phyloP scores from a whole-genome alignment of 2,888 invertebrate genomes.

The Apamea monoglypha region DNA sequence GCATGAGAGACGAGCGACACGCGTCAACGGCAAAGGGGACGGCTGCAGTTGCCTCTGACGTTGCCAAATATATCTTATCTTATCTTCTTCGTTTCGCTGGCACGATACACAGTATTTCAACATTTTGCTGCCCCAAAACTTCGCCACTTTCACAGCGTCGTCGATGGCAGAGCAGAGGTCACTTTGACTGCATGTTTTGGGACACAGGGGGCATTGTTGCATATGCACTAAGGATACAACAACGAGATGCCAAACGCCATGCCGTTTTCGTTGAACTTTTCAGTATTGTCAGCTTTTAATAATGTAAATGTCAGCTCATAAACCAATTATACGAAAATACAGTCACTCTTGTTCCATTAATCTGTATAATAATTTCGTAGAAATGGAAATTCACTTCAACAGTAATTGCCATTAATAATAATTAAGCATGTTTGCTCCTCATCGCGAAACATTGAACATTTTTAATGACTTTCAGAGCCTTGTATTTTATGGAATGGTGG shows the following conservation, averaged over 20 bases:
- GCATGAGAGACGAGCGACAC: too few relatives aligned
- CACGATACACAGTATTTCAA: neutral
- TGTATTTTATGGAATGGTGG: constrained; percentile 12
- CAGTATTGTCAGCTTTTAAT: neutral
- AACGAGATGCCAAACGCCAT: neutral
- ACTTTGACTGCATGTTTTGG: neutral
- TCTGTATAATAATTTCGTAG: constrained; percentile 18
- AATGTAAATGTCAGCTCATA: constrained; percentile 2
- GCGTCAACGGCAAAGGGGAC: too few relatives aligned
- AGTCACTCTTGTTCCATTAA: neutral
- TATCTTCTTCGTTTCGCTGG: neutral
- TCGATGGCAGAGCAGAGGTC: neutral
- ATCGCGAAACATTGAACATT: constrained; percentile 3
- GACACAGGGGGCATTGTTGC: neutral
- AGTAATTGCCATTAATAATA: constrained; percentile 42
- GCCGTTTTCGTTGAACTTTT: neutral
- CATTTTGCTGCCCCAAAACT: neutral
- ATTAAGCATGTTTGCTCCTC: constrained; percentile 31
- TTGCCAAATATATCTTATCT: too few relatives aligned
- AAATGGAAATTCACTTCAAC: constrained; percentile 39
- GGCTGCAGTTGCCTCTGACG: too few relatives aligned
- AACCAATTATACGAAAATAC: constrained; percentile 8
- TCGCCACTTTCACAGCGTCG: neutral
- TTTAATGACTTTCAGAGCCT: constrained; percentile 23
- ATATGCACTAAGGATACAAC: constrained; percentile 3